These are phyloP conservation scores for Microcebus lehilahytsara DNA, from an alignment of 2,113 vertebrate species.

Conservation along the genomic window DNA sequence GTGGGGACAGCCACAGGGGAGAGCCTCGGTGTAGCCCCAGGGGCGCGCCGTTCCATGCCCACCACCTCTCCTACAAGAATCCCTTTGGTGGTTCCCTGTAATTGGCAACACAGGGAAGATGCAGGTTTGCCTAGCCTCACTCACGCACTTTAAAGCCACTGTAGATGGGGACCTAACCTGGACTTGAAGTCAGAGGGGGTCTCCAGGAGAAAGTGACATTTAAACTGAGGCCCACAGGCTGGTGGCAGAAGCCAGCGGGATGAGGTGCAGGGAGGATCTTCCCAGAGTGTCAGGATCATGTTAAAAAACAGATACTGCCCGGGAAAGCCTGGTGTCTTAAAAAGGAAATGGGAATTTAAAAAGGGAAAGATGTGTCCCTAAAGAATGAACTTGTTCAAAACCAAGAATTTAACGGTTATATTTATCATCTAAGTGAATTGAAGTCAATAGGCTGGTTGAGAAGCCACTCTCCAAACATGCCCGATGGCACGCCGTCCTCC, in stretches of 20 bases:
- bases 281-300: not conserved
- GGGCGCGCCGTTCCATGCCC: no score
- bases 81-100: not conserved
- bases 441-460: not conserved
- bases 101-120: not conserved
- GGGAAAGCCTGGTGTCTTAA: not conserved
- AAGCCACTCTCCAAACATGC: not conserved
- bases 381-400: not conserved
- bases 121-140: fast-evolving
- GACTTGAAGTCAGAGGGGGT: no score
- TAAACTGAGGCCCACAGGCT: not conserved
- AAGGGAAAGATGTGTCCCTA: not conserved
- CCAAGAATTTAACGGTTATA: not conserved
- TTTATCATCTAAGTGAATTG: not conserved
- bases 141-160: not conserved
- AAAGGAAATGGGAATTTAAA: conserved; percentile 9
- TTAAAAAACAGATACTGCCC: not conserved
- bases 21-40: not conserved
- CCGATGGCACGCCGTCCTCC: not conserved
- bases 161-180: not conserved
- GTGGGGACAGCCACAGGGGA: not conserved
- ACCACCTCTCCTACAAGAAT: not conserved
- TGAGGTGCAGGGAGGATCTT: not conserved
- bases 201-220: not conserved
- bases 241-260: not conserved